Evolutionary conservation across 30 jellyfish, hydroid and myxozoan genomes (phyloP).

Genomic region (Thelohanellus kitauei): DNA sequence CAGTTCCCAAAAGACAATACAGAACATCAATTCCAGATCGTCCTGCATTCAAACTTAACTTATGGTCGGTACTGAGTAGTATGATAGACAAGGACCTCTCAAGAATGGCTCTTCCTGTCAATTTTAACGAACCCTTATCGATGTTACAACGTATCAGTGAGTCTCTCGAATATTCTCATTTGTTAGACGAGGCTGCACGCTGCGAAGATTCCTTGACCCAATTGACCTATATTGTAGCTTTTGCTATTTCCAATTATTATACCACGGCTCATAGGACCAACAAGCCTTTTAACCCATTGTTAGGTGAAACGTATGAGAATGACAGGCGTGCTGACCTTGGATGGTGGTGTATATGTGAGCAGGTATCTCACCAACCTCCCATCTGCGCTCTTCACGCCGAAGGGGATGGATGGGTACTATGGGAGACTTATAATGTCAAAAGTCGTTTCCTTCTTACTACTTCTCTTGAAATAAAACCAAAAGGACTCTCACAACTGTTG

Average conservation of each 20-base stretch:
- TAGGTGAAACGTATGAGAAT: conserved; percentile 81
- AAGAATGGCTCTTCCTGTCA: conserved; percentile 90
- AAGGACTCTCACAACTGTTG: conserved; percentile 85
- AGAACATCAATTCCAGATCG: conserved; percentile 30
- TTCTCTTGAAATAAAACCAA: too few relatives aligned
- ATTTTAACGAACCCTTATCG: conserved; percentile 81
- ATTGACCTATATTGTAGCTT: conserved; percentile 71
- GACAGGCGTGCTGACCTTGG: conserved; percentile 75
- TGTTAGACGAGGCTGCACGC: conserved; percentile 64
- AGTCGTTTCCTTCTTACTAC: conserved; percentile 62
- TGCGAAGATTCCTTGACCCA: conserved; percentile 76
- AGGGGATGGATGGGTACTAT: conserved; percentile 90
- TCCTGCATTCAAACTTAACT: conserved; percentile 49
- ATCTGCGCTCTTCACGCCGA: conserved; percentile 91
- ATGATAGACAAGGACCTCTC: conserved; percentile 85
- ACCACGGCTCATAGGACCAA: conserved; percentile 89
- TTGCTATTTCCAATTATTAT: conserved; percentile 50
- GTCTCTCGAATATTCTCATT: conserved; percentile 59
- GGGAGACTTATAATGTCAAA: conserved; percentile 94
- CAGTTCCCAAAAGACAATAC: conserved; percentile 4
- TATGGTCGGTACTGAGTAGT: conserved; percentile 86
- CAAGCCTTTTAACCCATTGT: conserved; percentile 81
- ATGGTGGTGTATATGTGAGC: conserved; percentile 80
- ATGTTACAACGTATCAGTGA: conserved; percentile 90
- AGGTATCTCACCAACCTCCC: conserved; percentile 99